Base-by-base conservation (phyloP, 2,797 vertebrate genomes). In the Champsocephalus gunnari region DNA sequence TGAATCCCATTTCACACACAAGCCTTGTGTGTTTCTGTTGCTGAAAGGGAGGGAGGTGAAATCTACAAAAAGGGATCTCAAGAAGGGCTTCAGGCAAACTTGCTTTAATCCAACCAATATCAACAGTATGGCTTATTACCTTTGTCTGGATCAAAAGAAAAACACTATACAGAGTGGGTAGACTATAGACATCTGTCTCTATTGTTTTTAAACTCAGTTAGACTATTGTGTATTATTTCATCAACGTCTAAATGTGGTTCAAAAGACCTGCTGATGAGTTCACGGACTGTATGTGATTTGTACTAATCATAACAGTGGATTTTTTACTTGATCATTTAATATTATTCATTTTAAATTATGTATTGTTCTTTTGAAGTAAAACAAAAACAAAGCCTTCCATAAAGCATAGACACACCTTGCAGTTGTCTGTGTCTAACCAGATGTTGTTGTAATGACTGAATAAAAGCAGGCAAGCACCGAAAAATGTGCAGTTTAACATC, bases 1-100 rank as follows among this genome's bases (percentile, higher is more conserved):
- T 93, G 96, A 97, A 96, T 92, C 75, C 77, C 62, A 89, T 92
- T 92, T 89, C 73, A 51, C 73, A 68, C 79, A 76, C 61, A 80
- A 60, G 62, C 74, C 70, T 79, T 79, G 83, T 88, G 77, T 76
- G 82, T 86, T 89, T 86, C 43, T 72, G 62, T 82, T 56, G 64
- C 77, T 82, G 76, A 87, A 80, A 87, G 73, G 75, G 87, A 86
- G 79, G 77, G 87, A 86, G 79, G 77, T 80, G 83, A 81, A 84
- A 88, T 84, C 80, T 81, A 80, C 77, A 81, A 81, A 83, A 59
- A 50, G 70, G 71, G 62, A 72, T 75, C 53, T 60, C 75, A 67
- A 75, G 53, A 72, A 81, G 45, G 60, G 76, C 79, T 85, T 68
- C 16, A 81, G 63, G 80, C 77, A 65, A 61, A 61, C 73, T n/a